Evolutionary conservation across 2,888 invertebrate genomes (phyloP).

Genomic region (Morinoia aosen): DNA sequence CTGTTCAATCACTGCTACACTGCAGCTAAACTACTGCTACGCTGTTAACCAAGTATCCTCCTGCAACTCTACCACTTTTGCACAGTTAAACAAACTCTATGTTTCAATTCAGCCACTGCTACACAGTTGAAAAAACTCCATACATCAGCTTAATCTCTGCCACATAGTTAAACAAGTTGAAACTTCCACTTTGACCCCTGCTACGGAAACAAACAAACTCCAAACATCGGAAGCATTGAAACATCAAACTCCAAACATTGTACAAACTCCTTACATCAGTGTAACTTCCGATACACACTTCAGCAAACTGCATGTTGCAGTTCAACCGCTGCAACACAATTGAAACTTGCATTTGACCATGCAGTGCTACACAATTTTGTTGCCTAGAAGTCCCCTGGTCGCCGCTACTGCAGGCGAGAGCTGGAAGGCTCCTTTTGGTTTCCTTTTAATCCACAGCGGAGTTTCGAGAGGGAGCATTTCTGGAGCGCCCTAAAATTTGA

Average conservation of each 20-base stretch:
- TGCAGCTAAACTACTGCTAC: no score
- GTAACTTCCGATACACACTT: no score
- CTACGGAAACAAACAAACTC: no score
- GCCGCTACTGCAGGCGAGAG: background rate
- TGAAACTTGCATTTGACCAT: background rate
- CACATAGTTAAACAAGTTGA: no score
- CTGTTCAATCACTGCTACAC: no score
- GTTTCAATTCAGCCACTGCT: background rate
- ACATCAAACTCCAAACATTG: no score
- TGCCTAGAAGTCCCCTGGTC: background rate
- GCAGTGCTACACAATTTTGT: background rate
- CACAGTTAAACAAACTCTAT: background rate
- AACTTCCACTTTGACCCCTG: no score
- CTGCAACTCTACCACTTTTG: no score
- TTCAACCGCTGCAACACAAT: background rate
- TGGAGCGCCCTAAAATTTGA: constrained; percentile 43
- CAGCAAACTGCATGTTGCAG: background rate
- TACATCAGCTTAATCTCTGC: background rate
- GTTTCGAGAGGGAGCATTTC: constrained; percentile 8
- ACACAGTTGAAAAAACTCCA: background rate
- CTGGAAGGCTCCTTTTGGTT: background rate
- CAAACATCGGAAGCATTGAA: no score
- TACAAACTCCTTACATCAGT: background rate
- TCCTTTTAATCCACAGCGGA: background rate
- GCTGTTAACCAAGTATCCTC: no score